Conservation (phyloP, 1,140 invertebrate species). For the Drosophila nigromelanica region DNA sequence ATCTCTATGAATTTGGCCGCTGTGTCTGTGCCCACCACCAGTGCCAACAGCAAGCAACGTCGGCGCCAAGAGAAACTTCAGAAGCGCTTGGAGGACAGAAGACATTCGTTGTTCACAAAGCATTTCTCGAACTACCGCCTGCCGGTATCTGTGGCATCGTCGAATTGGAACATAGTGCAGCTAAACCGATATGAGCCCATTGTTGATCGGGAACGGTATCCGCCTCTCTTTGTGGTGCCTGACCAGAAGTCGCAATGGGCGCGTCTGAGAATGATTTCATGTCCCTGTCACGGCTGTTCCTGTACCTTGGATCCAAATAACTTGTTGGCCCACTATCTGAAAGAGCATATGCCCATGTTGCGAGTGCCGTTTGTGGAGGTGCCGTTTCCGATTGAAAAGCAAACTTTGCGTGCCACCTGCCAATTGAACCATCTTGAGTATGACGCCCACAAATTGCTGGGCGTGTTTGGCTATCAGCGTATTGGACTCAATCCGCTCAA, state of each 20-base stretch:
- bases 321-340: conserved; percentile 50
- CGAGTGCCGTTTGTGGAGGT: conserved; percentile 39
- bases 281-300: conserved; percentile 45
- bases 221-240: conserved; percentile 32
- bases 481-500: conserved; percentile 50
- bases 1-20: no score
- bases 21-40: neutral
- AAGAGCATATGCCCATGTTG: conserved; percentile 18
- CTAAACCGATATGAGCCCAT: conserved; percentile 35
- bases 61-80: conserved; percentile 34
- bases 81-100: conserved; percentile 16
- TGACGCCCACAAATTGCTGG: conserved; percentile 41
- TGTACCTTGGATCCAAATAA: conserved; percentile 35
- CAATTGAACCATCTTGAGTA: conserved; percentile 30
- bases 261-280: conserved; percentile 29
- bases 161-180: conserved; percentile 22
- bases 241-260: conserved; percentile 47
- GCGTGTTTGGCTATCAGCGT: conserved; percentile 58
- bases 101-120: conserved; percentile 12
- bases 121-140: conserved; percentile 55
- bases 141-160: conserved; percentile 41
- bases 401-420: conserved; percentile 29
- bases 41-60: neutral
- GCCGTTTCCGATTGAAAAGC: conserved; percentile 26
- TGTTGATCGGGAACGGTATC: conserved; percentile 13